Percentiles rank a stretch among this genome's conserved stretches.
Conservation (phyloP, 2,797 vertebrate species). For the Crypturellus tataupa region DNA sequence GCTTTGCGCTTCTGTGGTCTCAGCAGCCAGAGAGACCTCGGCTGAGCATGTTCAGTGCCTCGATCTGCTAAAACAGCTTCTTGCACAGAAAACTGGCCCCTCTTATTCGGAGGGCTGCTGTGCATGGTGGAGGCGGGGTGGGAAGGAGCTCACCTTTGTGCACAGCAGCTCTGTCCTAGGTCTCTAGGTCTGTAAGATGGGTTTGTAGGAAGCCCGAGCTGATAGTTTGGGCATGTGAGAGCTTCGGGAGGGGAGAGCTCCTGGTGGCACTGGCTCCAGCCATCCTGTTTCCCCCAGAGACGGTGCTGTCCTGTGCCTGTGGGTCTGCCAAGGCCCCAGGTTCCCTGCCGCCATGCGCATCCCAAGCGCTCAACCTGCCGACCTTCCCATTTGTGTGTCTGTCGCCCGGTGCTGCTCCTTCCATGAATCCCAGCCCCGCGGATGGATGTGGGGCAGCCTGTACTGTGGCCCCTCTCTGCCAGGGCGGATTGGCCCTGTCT, state of each 20-base stretch:
- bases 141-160: not conserved
- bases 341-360: not conserved
- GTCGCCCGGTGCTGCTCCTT: not conserved
- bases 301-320: not conserved
- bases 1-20: not conserved
- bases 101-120: not conserved
- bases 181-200: not conserved
- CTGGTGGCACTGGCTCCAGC: not conserved
- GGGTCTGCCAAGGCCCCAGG: not conserved
- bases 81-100: not conserved
- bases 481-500: not conserved
- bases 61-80: not conserved
- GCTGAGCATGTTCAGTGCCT: not conserved
- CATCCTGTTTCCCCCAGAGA: not conserved
- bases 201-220: not conserved
- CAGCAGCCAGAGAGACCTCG: fast-evolving
- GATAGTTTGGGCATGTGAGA: fast-evolving
- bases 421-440: fast-evolving
- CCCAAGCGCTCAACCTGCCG: not conserved
- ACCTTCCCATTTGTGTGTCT: not conserved
- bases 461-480: not conserved
- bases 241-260: not conserved
- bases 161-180: not conserved
- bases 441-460: not conserved
- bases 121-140: too few species aligned